phyloP scores from a whole-genome alignment of 1,140 invertebrate genomes.

The Aphis gossypii region DNA sequence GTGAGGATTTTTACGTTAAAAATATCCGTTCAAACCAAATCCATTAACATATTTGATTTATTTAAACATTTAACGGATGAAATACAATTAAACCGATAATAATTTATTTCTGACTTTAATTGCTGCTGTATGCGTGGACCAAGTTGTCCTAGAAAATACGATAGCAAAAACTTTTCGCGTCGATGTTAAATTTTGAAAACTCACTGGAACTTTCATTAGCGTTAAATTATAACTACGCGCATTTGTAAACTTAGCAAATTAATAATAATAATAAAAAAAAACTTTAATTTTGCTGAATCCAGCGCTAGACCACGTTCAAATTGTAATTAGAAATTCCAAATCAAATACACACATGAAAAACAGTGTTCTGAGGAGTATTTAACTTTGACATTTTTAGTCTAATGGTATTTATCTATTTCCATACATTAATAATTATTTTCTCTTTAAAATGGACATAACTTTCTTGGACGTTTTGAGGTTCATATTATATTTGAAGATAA shows the following conservation, averaged over 20 bases:
- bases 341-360: background rate
- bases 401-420: background rate
- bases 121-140: background rate
- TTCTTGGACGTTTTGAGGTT: no score
- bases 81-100: constrained; percentile 14
- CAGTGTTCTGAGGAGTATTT: background rate
- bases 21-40: background rate
- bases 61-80: background rate
- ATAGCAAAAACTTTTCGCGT: background rate
- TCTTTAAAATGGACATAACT: no score
- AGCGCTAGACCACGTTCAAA: background rate
- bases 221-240: background rate
- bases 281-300: background rate
- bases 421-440: background rate
- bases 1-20: background rate
- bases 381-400: background rate
- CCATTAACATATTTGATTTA: constrained; percentile 25
- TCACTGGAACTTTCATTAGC: constrained; percentile 14
- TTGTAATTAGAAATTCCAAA: background rate
- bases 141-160: constrained; percentile 1
- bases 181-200: constrained; percentile 7
- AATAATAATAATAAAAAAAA: background rate
- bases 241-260: background rate
- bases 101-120: constrained; percentile 18
- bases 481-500: background rate